These are phyloP conservation scores for Datnioides undecimradiatus DNA, from an alignment of 2,113 vertebrate genomes.

Conservation along the genomic window DNA sequence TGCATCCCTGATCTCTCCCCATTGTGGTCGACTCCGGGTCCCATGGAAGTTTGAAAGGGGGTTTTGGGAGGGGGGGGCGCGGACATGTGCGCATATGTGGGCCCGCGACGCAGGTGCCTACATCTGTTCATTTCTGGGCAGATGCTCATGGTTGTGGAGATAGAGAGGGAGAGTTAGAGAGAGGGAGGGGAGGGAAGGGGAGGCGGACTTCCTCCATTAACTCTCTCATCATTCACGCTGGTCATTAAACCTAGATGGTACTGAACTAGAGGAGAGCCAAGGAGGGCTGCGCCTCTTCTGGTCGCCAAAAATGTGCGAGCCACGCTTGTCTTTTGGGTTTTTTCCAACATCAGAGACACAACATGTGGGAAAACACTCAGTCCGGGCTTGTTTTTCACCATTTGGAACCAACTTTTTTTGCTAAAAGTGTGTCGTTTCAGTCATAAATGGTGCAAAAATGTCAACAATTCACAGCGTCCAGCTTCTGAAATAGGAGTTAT, in stretches of 20 bases:
- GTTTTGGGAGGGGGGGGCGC: slow-evolving; percentile 69
- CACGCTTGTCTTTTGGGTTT: not conserved
- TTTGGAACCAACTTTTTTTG: too few species aligned
- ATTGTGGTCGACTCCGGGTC: slow-evolving; percentile 85
- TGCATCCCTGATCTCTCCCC: slow-evolving; percentile 87
- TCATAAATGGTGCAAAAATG: not conserved
- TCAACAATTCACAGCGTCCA: not conserved
- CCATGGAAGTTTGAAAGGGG: slow-evolving; percentile 91
- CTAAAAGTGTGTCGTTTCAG: too few species aligned
- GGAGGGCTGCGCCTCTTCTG: not conserved
- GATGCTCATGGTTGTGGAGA: slow-evolving; percentile 83
- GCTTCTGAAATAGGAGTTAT: not conserved
- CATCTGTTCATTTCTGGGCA: slow-evolving; percentile 97
- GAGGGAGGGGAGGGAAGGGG: slow-evolving; percentile 21
- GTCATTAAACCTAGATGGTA: slow-evolving; percentile 29
- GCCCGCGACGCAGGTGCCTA: slow-evolving; percentile 96
- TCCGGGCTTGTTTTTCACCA: not conserved
- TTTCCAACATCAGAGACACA: not conserved
- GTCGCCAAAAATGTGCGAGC: not conserved
- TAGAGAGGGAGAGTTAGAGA: slow-evolving; percentile 65
- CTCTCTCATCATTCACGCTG: slow-evolving; percentile 46
- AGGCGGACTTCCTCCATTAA: slow-evolving; percentile 52
- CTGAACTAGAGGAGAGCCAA: slow-evolving; percentile 9
- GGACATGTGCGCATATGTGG: slow-evolving; percentile 88
- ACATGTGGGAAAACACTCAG: not conserved